Base-by-base conservation (phyloP, 2,888 invertebrate genomes). In the Andrena hattorfiana region DNA sequence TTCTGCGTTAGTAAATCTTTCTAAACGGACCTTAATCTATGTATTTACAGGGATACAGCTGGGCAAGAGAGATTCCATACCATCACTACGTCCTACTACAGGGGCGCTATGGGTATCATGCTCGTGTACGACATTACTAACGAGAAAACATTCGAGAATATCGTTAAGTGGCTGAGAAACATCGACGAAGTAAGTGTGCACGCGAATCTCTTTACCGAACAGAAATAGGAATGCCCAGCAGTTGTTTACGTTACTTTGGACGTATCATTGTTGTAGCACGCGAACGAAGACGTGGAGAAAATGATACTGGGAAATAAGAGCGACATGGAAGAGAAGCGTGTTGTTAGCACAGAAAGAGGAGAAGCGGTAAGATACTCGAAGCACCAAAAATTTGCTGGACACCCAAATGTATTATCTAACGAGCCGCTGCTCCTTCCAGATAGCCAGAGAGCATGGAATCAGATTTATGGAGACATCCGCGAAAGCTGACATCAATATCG, bases 261-360 rank as follows among this genome's bases (percentile, higher is more conserved):
- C 63, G 16, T 4, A 16, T 42, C 42, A 5, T 70, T 59, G 68
- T 81, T 74, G 75, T 93, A 98, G 98, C 99, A 99, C 94, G 99
- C 99, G 30, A 99, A 98, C 95, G 99, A 99, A 95, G 99, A 99
- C 95, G 99, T 99, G 72, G 99, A 99, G 94, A 99, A 99, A 95
- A 99, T 99, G 99, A 99, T 99, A 91, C 95, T 99, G 91, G 99
- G 99, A 86, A 99, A 99, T 95, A 99, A 99, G 95, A 98, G 99
- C 96, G 99, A 99, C 95, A 98, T 99, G 98, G 97, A 98, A 90
- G 99, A 99, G 92, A 98, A 98, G 94, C 95, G 99, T 89, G 97
- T 98, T 81, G 99, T 99, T 76, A 97, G 97, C 94, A 98, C 97
- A 94, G 98, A 98, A 92, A 96, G 97, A 81, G 99, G 99, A 82